These are phyloP conservation scores for Arion vulgaris DNA, from an alignment of 1,140 invertebrate genomes.

Conservation along the genomic window DNA sequence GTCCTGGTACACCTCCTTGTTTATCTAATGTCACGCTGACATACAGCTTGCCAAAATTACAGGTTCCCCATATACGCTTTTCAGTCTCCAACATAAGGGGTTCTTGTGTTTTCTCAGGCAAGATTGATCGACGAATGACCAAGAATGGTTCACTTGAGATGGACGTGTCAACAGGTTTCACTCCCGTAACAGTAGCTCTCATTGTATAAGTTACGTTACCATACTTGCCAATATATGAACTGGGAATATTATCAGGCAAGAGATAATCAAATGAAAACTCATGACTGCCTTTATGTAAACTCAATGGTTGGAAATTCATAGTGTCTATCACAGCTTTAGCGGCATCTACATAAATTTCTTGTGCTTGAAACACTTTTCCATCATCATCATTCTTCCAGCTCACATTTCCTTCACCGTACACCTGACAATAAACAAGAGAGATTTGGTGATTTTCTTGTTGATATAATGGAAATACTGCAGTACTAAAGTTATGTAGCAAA, in stretches of 20 bases:
- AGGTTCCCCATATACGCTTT: conserved; percentile 57
- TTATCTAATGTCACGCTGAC: conserved; percentile 54
- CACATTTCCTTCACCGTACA: conserved; percentile 64
- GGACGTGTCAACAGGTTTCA: conserved; percentile 54
- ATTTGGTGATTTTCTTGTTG: not conserved
- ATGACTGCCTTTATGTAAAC: conserved; percentile 55
- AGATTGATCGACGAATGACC: conserved; percentile 52
- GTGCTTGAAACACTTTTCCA: conserved; percentile 51
- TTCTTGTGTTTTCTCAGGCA: conserved; percentile 46
- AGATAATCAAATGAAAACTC: conserved; percentile 67
- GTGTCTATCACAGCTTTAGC: conserved; percentile 52
- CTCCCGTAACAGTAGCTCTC: conserved; percentile 63
- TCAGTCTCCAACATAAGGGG: conserved; percentile 36
- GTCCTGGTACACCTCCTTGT: conserved; percentile 63
- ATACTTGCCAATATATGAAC: conserved; percentile 71
- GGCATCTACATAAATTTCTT: conserved; percentile 67
- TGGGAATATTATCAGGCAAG: conserved; percentile 67
- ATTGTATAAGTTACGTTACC: conserved; percentile 72
- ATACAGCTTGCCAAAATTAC: conserved; percentile 62
- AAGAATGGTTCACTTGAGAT: conserved; percentile 71
- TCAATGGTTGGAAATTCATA: conserved; percentile 38
- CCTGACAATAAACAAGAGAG: conserved; percentile 31
- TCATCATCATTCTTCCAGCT: conserved; percentile 62
- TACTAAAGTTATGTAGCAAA: too few species aligned
- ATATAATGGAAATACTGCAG: too few species aligned